Evolutionary conservation across 2,113 vertebrate species (phyloP).

Genomic region (Lycaon pictus): DNA sequence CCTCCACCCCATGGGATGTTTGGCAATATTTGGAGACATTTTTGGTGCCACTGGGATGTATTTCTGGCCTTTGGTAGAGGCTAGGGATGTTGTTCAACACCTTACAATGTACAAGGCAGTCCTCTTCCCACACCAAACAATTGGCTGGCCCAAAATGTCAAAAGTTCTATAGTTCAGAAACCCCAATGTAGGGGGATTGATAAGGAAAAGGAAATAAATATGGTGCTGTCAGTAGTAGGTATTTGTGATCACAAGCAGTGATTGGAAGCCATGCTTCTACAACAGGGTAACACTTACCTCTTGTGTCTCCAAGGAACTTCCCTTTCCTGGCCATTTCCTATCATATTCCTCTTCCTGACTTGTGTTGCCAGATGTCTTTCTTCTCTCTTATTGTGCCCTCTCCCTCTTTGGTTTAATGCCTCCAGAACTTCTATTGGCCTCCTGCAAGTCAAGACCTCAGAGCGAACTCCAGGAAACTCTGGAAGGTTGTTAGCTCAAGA

Average conservation of each 20-base stretch:
- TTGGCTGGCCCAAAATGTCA: background rate
- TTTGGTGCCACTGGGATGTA: background rate
- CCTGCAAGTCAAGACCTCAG: background rate
- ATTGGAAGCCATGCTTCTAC: background rate
- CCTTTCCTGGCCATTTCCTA: background rate
- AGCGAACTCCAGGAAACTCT: background rate
- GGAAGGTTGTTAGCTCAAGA: background rate
- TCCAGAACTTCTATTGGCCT: background rate
- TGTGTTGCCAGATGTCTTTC: background rate
- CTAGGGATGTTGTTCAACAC: background rate
- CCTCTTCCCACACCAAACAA: background rate
- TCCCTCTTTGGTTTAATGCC: background rate
- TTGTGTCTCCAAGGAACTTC: background rate
- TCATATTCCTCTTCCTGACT: background rate
- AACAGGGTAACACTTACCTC: accelerated
- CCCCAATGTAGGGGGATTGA: background rate
- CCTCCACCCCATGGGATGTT: background rate
- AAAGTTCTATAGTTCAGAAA: background rate
- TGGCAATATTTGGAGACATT: background rate
- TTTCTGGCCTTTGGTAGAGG: background rate
- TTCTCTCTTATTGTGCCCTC: background rate
- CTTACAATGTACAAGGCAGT: background rate
- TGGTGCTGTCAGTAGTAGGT: background rate
- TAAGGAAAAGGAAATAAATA: background rate
- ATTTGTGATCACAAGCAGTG: background rate